Evolutionary conservation across 2,888 invertebrate species (phyloP).

Genomic region (Esperia sulphurella): DNA sequence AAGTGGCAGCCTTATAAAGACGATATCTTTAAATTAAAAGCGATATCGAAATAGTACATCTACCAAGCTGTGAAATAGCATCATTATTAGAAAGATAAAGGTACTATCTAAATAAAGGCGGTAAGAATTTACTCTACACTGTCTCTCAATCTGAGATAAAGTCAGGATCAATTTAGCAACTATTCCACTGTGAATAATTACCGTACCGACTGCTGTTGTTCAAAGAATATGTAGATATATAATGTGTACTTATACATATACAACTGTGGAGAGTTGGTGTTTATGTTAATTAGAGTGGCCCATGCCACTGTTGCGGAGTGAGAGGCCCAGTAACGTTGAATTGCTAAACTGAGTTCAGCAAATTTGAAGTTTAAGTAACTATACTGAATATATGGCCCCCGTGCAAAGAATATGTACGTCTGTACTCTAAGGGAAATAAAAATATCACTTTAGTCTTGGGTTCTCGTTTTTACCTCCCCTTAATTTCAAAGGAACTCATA

Average conservation of each 20-base stretch:
- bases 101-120: slow-evolving; percentile 6
- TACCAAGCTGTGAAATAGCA: neutral
- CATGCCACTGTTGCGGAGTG: slow-evolving; percentile 52
- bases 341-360: neutral
- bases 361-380: neutral
- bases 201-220: slow-evolving; percentile 25
- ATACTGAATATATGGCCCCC: too few relatives aligned
- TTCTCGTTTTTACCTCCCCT: too few relatives aligned
- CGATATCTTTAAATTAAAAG: too few relatives aligned
- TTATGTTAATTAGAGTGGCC: slow-evolving; percentile 71
- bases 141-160: slow-evolving; percentile 38
- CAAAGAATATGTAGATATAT: slow-evolving; percentile 29
- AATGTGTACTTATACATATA: slow-evolving; percentile 5
- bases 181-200: slow-evolving; percentile 54
- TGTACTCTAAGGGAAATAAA: neutral
- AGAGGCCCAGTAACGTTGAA: slow-evolving; percentile 21
- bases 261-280: slow-evolving; percentile 44
- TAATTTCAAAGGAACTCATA: too few relatives aligned
- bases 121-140: slow-evolving; percentile 29
- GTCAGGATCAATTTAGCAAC: slow-evolving; percentile 44
- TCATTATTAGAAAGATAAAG: slow-evolving; percentile 10
- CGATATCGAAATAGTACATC: neutral
- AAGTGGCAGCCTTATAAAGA: too few relatives aligned
- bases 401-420: too few relatives aligned
- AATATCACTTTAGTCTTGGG: neutral